Base-by-base conservation (phyloP, 2,888 invertebrate species). In the Laothoe populi region DNA sequence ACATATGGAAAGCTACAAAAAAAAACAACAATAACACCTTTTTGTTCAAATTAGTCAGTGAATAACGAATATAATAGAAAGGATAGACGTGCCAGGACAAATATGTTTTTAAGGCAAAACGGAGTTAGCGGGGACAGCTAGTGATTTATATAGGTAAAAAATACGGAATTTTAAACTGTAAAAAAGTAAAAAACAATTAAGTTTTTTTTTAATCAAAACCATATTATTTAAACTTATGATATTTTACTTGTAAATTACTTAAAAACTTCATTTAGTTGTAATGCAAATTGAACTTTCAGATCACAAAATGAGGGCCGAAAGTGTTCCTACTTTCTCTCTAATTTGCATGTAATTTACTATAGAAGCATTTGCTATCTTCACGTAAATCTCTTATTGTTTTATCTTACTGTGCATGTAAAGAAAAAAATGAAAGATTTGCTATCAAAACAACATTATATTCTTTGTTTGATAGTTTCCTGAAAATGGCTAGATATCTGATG, bases 341-440 rank as follows among this genome's bases (percentile, higher is more conserved):
- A 44, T 44, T 42, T 19, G 8, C 44, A 44, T 19, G 10, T 19
- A 19, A 19, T 44, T 26, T 0, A 4, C 13, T n/a, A 19, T 24
- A 16, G 49, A 31, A 31, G 31, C 26, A 49, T 49, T 49, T 16
- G 26, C 31, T 31, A 49, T 49, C 49, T 49, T 26, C 26, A 49
- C 26, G 16, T 2, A 16, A 26, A 26, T 49, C 13, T 49, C 10
- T 26, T 26, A 38, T 49, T 26, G n/a, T 49, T 31, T 49, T 49
- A 49, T 49, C 49, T 26, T 31, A 31, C 7, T 31, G 8, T 10
- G 26, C 16, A 49, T n/a, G 4, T n/a, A 5, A n/a, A 26, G n/a
- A 49, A 8, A 49, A 26, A 49, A 16, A 49, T 42, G 4, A 4
- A 16, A 13, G 40, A 5, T 42, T 42, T 16, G 4, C 13, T 38